These are phyloP conservation scores for Periophthalmus modestus DNA, from an alignment of 2,113 vertebrate species.

Conservation along the genomic window DNA sequence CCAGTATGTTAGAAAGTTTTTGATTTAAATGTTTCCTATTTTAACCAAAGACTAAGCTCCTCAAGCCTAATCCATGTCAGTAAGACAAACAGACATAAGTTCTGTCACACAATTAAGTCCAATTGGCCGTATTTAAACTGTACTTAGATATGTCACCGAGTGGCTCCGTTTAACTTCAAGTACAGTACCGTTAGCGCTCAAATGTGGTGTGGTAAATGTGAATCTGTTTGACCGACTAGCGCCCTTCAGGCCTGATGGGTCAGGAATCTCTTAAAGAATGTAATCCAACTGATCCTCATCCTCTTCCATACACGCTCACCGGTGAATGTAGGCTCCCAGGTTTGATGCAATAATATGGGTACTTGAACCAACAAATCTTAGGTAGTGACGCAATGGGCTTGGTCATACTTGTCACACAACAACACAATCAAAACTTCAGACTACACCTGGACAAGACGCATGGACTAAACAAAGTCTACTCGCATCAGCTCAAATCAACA, in stretches of 20 bases:
- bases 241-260: background rate
- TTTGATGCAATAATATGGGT: too few species aligned
- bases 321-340: too few species aligned
- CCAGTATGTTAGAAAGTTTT: too few species aligned
- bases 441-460: too few species aligned
- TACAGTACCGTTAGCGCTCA: background rate
- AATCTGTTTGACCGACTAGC: background rate
- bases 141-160: background rate
- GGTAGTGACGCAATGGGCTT: too few species aligned
- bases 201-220: background rate
- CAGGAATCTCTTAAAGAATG: background rate
- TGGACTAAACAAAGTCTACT: too few species aligned
- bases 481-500: too few species aligned
- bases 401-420: too few species aligned
- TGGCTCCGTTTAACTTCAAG: background rate
- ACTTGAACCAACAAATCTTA: too few species aligned
- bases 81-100: background rate
- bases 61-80: background rate
- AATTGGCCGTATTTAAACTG: background rate
- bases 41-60: background rate
- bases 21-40: background rate
- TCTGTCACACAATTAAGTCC: background rate
- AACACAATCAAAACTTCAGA: too few species aligned
- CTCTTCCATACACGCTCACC: too few species aligned
- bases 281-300: too few species aligned